Evolutionary conservation across 2,113 vertebrate species (phyloP).

Genomic region (Erythrocercus mccallii): DNA sequence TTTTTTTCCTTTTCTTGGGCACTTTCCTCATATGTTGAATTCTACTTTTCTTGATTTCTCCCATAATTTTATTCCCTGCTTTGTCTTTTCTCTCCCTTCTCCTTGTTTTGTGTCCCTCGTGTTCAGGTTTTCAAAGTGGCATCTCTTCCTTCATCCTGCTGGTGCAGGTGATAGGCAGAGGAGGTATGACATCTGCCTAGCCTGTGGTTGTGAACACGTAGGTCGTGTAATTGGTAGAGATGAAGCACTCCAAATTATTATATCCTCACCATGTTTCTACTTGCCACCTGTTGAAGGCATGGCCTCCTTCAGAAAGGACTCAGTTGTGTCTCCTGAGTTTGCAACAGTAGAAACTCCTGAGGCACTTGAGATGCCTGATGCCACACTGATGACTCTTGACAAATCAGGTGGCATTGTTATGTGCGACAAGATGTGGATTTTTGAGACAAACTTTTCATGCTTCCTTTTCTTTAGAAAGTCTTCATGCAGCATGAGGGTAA

Average conservation of each 20-base stretch:
- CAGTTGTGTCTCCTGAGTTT: background rate
- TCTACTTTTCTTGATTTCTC: background rate
- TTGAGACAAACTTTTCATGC: background rate
- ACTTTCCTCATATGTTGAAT: background rate
- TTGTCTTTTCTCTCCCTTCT: background rate
- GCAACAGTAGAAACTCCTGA: background rate
- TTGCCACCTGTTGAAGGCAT: background rate
- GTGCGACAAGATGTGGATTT: background rate
- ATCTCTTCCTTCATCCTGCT: background rate
- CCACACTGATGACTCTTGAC: background rate
- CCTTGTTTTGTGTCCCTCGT: background rate
- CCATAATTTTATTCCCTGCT: background rate
- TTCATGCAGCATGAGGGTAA: background rate
- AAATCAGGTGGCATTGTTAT: background rate
- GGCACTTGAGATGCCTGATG: background rate
- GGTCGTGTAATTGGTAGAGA: background rate
- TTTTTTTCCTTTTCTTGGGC: background rate
- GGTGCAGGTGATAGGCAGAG: background rate
- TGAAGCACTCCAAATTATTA: background rate
- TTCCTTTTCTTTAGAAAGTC: background rate
- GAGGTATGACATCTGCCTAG: background rate
- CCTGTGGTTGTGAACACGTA: rapidly evolving
- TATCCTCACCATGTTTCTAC: background rate
- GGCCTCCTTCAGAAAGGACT: background rate
- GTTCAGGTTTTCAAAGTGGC: background rate